A percentile compares a stretch with the other conserved stretches of the same genome.
phyloP scores from a whole-genome alignment of 2,113 vertebrate species.

The Rafetus swinhoei region DNA sequence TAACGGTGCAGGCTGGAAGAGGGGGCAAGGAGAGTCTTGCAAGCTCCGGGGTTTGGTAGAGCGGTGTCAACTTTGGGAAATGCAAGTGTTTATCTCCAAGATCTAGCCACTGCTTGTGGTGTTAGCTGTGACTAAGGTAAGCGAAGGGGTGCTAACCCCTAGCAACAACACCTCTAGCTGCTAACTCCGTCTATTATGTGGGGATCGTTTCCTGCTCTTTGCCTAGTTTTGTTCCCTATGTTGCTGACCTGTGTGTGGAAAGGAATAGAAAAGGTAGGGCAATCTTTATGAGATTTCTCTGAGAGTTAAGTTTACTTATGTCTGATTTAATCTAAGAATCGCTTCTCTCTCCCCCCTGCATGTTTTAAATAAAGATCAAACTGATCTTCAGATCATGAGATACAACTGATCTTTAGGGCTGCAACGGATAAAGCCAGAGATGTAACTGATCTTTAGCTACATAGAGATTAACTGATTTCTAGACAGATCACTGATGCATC shows the following conservation, averaged over 20 bases:
- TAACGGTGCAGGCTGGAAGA: slow-evolving; percentile 83
- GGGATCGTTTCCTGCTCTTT: slow-evolving; percentile 72
- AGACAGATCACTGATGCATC: slow-evolving; percentile 2
- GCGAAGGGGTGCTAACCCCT: slow-evolving; percentile 72
- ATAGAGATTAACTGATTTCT: slow-evolving; percentile 13
- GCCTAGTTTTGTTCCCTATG: slow-evolving; percentile 75
- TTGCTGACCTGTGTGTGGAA: slow-evolving; percentile 51
- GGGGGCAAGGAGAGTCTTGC: slow-evolving; percentile 76
- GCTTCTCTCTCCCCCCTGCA: slow-evolving; percentile 58
- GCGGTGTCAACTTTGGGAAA: slow-evolving; percentile 97
- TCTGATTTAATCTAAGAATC: slow-evolving; percentile 71
- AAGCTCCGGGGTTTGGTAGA: slow-evolving; percentile 84
- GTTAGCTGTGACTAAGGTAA: slow-evolving; percentile 95
- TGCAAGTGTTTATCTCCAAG: slow-evolving; percentile 93
- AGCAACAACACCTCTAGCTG: background rate
- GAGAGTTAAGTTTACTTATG: slow-evolving; percentile 78
- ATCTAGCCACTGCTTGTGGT: slow-evolving; percentile 94
- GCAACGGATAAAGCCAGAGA: slow-evolving; percentile 43
- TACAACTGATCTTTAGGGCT: slow-evolving; percentile 46
- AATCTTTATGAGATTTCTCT: slow-evolving; percentile 66
- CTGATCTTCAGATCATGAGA: slow-evolving; percentile 46
- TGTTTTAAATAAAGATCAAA: slow-evolving; percentile 40
- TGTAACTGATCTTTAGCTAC: slow-evolving; percentile 61
- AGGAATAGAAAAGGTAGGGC: slow-evolving; percentile 50
- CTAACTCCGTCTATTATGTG: slow-evolving; percentile 17